Conservation (phyloP, 2,888 invertebrate genomes). For the Caenorhabditis virilis region DNA sequence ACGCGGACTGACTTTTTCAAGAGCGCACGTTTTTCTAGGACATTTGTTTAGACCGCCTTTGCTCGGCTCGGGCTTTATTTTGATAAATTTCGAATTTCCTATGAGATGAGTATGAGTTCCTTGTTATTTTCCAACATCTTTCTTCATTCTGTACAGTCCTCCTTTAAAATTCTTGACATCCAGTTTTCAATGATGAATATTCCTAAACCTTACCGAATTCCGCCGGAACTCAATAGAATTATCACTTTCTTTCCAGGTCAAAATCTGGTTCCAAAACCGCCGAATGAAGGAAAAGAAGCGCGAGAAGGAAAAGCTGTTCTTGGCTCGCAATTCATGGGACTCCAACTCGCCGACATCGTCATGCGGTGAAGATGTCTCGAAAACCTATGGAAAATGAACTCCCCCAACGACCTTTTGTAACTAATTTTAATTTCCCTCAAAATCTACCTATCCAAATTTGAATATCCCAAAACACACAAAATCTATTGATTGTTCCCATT, state of each 20-base stretch:
- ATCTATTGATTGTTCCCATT: conserved; percentile 1
- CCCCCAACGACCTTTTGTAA: neutral
- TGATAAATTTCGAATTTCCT: too few relatives aligned
- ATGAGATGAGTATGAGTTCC: too few relatives aligned
- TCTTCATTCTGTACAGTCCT: too few relatives aligned
- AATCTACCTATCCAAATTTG: neutral
- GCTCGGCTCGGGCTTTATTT: too few relatives aligned
- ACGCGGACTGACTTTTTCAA: neutral
- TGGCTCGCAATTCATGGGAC: conserved; percentile 49
- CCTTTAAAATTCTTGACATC: too few relatives aligned
- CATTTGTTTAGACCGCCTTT: too few relatives aligned
- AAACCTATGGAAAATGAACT: conserved; percentile 5
- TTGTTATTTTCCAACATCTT: too few relatives aligned
- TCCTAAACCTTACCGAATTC: too few relatives aligned
- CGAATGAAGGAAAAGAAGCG: conserved; percentile 98
- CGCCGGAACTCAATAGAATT: too few relatives aligned
- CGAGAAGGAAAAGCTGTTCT: conserved; percentile 78
- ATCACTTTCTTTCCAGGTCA: conserved; percentile 69
- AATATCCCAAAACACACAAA: too few relatives aligned
- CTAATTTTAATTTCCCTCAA: neutral
- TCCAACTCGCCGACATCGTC: conserved; percentile 46
- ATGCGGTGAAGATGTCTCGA: conserved; percentile 25
- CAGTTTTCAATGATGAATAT: too few relatives aligned
- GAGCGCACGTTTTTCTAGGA: too few relatives aligned
- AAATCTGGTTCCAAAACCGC: conserved; percentile 98